Conservation (phyloP, 2,888 invertebrate genomes). For the Lithosia quadra region DNA sequence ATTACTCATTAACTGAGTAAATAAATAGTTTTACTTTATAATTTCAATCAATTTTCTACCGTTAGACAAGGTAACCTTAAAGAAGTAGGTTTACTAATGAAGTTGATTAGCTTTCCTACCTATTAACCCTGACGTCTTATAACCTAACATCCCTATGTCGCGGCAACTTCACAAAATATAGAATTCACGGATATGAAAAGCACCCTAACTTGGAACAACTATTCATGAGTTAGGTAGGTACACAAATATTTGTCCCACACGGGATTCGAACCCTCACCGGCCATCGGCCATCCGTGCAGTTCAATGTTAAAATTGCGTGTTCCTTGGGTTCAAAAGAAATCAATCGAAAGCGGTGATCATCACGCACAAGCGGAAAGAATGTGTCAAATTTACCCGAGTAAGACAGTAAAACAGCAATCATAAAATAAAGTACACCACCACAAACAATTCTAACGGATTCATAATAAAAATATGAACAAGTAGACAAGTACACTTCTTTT, state of each 20-base stretch:
- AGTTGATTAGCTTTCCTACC: slow-evolving; percentile 18
- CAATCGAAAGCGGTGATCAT: slow-evolving; percentile 83
- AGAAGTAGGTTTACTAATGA: slow-evolving; percentile 33
- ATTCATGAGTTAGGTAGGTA: neutral
- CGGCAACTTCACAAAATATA: neutral
- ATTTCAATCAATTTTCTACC: slow-evolving; percentile 21
- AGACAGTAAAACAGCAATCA: slow-evolving; percentile 77
- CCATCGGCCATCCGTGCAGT: slow-evolving; percentile 1
- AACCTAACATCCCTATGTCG: neutral
- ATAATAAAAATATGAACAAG: slow-evolving; percentile 58
- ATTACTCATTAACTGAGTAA: slow-evolving; percentile 6
- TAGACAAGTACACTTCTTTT: slow-evolving; percentile 80
- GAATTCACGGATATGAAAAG: slow-evolving; percentile 3
- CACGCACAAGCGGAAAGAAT: slow-evolving; percentile 86
- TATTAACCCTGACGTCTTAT: neutral
- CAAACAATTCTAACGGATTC: slow-evolving; percentile 73
- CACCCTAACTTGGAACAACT: slow-evolving; percentile 1
- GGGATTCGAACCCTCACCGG: slow-evolving; percentile 9
- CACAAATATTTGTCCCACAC: slow-evolving; percentile 2
- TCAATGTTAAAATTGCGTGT: slow-evolving; percentile 31
- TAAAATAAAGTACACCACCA: slow-evolving; percentile 75
- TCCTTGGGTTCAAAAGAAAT: slow-evolving; percentile 57
- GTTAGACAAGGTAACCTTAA: slow-evolving; percentile 11
- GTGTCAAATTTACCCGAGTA: slow-evolving; percentile 79
- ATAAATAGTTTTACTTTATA: neutral